phyloP scores from a whole-genome alignment of 2,888 invertebrate species.

The Himalopsyche tibetana region DNA sequence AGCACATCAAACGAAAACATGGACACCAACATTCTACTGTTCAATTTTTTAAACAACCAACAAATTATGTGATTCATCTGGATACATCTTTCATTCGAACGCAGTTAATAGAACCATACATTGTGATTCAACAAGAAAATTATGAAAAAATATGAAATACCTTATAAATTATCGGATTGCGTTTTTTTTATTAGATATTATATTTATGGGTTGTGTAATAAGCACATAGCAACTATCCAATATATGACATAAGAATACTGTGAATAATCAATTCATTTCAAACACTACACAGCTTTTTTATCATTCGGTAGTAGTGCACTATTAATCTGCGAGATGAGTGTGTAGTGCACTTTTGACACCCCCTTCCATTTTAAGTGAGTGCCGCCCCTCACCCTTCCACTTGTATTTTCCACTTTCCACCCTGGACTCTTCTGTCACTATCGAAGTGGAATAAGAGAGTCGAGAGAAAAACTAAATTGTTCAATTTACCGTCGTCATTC shows the following conservation, averaged over 20 bases:
- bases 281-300: background rate
- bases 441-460: constrained; percentile 61
- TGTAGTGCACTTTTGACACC: constrained; percentile 11
- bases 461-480: constrained; percentile 65
- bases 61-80: no score
- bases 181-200: no score
- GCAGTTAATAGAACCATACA: no score
- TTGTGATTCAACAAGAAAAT: no score
- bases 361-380: background rate
- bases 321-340: constrained; percentile 7
- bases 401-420: constrained; percentile 45
- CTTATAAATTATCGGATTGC: no score
- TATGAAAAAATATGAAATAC: no score
- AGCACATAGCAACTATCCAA: no score
- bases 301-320: background rate
- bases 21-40: no score
- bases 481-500: constrained; percentile 65
- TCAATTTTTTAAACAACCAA: no score
- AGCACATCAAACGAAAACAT: no score
- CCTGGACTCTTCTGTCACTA: constrained; percentile 45
- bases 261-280: background rate
- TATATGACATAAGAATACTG: background rate
- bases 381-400: background rate
- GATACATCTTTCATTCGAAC: no score
- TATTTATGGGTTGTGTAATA: no score